Evolutionary conservation across 1,140 invertebrate genomes (phyloP).

Genomic region (Pseudomyrmex gracilis): DNA sequence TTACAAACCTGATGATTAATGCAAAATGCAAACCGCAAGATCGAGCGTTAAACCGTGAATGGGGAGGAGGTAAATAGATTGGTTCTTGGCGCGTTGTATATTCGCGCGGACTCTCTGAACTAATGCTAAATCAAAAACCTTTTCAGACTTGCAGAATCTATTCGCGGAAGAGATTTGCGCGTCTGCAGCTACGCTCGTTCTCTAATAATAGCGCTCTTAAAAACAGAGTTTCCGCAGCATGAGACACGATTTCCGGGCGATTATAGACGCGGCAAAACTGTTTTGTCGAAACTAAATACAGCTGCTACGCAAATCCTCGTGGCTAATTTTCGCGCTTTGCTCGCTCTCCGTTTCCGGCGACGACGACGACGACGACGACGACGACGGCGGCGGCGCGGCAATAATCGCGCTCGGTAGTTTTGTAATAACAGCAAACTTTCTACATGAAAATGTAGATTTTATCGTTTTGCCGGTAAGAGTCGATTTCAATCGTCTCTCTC

Average conservation of each 20-base stretch:
- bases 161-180: neutral
- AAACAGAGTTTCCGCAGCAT: slow-evolving; percentile 25
- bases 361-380: too few species aligned
- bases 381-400: too few species aligned
- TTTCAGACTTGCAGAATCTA: slow-evolving; percentile 35
- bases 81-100: neutral
- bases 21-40: neutral
- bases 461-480: slow-evolving; percentile 16
- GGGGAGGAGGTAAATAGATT: slow-evolving; percentile 4
- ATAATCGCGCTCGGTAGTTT: slow-evolving; percentile 30
- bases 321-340: slow-evolving; percentile 9
- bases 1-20: neutral
- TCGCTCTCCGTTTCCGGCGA: neutral
- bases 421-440: slow-evolving; percentile 29
- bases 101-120: neutral
- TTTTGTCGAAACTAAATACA: slow-evolving; percentile 28
- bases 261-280: slow-evolving; percentile 6
- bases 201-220: slow-evolving; percentile 25
- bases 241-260: slow-evolving; percentile 6
- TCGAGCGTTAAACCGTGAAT: slow-evolving; percentile 28
- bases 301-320: slow-evolving; percentile 13
- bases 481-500: slow-evolving; percentile 22
- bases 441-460: slow-evolving; percentile 34
- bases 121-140: slow-evolving; percentile 31
- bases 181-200: slow-evolving; percentile 9